Evolutionary conservation across 2,113 vertebrate genomes (phyloP), one percentile per base, ranked within the genome.

Genomic region (Sturnira hondurensis): DNA sequence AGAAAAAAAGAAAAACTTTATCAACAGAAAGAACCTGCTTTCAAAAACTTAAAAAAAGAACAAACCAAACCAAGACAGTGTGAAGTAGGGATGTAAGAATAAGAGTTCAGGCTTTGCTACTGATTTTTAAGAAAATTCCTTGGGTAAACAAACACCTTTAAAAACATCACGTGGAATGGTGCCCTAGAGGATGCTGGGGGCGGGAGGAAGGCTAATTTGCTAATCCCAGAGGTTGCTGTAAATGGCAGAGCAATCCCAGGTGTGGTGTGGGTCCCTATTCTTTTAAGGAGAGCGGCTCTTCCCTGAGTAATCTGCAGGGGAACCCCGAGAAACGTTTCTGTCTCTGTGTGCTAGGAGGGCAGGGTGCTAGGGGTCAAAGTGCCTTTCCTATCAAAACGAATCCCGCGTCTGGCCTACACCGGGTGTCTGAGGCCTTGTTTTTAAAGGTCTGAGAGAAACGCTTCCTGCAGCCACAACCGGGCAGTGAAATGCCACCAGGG

Each of bases 1-100:
- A 92, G 98, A 95, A 50, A 96, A 89, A 83, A 70, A 89, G 77
- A 87, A 71, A 74, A 19, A 15, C 31, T 56, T 88, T 19, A 86
- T 76, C 95, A 73, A 76, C 8, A 86, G 94, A 89, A 94, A 80
- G 41, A 17, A 81, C 70, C 36, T 24, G 33, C 4, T 87, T 78
- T 77, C 9, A 58, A 71, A 91, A n/a, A n/a, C n/a, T n/a, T n/a
- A n/a, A n/a, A n/a, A n/a, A n/a, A n/a, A n/a, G n/a, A n/a, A n/a
- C n/a, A n/a, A n/a, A n/a, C n/a, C n/a, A n/a, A n/a, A 74, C 43
- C 22, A 41, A 86, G 80, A 92, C 11, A 31, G 19, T 71, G 13
- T 38, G 24, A 81, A 70, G 31, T 26, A 43, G 24, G 24, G 43
- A 31, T 82, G 7, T 78, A 89, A 61, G 73, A 83, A 73, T 45